Base-by-base conservation (phyloP, 2,797 vertebrate genomes). In the Danio aesculapii region DNA sequence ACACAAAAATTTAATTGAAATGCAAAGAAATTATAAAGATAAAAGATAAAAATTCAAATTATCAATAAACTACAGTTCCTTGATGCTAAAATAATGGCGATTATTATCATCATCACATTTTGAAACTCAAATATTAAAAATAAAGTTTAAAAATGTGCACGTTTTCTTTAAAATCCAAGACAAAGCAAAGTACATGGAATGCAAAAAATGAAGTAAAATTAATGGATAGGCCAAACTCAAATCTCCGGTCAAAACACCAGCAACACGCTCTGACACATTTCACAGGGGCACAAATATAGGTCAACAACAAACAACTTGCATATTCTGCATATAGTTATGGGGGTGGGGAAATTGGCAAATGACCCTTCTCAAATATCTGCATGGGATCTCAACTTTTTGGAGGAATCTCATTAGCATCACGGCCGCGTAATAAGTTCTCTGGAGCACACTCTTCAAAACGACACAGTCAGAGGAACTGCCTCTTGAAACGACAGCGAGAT, bases 201-300 rank as follows among this genome's bases (percentile, higher is more conserved):
- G n/a, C n/a, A n/a, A n/a, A 30, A 30, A 30, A 30, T 30, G 30
- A 30, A 30, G 30, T 30, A 30, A 30, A 30, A 30, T 30, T 5
- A 11, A 30, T n/a, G 39, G 12, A 9, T 50, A 1, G 10, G n/a
- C 30, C 50, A 61, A 75, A 68, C 39, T 13, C 80, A 21, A 14
- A 71, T 10, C 72, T 57, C 30, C 30, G n/a, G n/a, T n/a, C n/a
- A 30, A 19, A 41, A 16, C 19, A 14, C 19, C 41, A 62, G 61
- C 41, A 62, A 55, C 67, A 81, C 39, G 10, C 44, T 73, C 63
- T 72, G 44, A 80, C 11, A 71, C 49, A 66, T 50, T 59, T 67
- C 46, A 66, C 57, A 53, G 50, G 10, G 76, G 69, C 52, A 55
- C 16, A 81, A 84, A 87, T 86, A 76, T 87, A 86, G 86, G 83